Evolutionary conservation across 1,140 invertebrate species (phyloP).

Genomic region (Batillaria attramentaria): DNA sequence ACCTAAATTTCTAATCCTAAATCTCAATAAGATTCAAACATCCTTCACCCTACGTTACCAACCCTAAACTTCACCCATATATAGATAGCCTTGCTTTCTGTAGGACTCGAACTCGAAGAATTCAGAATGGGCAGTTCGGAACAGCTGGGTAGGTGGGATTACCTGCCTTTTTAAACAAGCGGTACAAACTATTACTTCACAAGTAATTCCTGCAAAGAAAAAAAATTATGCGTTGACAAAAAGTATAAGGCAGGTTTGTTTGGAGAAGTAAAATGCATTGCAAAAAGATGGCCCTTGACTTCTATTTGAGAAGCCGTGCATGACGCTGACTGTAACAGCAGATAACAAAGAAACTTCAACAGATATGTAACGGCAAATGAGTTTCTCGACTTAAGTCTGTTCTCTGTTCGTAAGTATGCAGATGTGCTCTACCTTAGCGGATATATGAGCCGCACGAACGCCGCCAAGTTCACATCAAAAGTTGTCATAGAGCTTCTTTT

Average conservation of each 20-base stretch:
- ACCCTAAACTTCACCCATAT: too few relatives aligned
- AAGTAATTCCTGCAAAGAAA: not conserved
- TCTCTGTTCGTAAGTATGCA: not conserved
- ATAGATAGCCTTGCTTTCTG: too few relatives aligned
- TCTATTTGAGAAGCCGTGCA: not conserved
- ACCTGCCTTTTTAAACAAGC: too few relatives aligned
- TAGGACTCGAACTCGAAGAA: too few relatives aligned
- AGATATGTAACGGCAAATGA: too few relatives aligned
- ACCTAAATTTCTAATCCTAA: too few relatives aligned
- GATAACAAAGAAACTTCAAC: not conserved
- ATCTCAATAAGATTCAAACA: too few relatives aligned
- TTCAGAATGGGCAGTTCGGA: too few relatives aligned
- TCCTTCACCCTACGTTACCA: too few relatives aligned
- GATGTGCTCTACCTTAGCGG: not conserved
- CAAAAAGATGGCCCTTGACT: not conserved
- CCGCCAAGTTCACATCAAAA: not conserved
- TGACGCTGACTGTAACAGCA: not conserved
- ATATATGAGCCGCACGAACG: not conserved
- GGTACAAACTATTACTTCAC: not conserved
- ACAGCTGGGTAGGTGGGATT: too few relatives aligned
- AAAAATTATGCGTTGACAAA: not conserved
- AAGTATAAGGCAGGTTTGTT: not conserved
- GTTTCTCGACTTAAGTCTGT: not conserved
- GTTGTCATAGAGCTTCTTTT: not conserved
- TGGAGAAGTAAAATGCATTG: not conserved